These are phyloP conservation scores for Coptodon rendalli DNA, from an alignment of 2,113 vertebrate genomes.

Conservation along the genomic window DNA sequence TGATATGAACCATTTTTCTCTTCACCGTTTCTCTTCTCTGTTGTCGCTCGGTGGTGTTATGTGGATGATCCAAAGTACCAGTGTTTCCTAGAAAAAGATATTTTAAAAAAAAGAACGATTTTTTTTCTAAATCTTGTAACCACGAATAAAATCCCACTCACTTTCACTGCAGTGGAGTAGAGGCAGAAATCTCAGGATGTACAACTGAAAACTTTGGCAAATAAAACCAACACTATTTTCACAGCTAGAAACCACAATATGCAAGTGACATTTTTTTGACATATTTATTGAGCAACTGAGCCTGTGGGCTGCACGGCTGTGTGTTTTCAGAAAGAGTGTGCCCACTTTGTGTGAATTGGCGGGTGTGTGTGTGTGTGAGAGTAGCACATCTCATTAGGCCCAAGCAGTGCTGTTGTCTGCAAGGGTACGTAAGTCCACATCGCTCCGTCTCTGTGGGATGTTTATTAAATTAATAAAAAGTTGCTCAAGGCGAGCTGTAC, in stretches of 20 bases:
- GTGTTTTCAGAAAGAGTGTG: conserved; percentile 9
- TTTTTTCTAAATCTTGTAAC: neutral
- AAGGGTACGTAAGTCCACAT: conserved; percentile 24
- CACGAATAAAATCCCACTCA: neutral
- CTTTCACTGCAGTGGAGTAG: neutral
- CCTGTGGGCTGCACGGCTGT: neutral
- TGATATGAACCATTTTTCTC: neutral
- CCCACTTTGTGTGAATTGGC: conserved; percentile 3
- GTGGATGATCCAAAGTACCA: neutral
- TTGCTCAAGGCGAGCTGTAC: conserved; percentile 68
- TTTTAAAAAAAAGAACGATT: neutral
- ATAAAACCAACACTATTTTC: neutral
- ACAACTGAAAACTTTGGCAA: neutral
- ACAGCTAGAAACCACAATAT: neutral
- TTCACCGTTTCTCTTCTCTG: neutral
- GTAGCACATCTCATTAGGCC: conserved; percentile 61
- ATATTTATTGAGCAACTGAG: conserved; percentile 3
- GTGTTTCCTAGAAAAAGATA: neutral
- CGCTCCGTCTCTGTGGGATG: conserved; percentile 65
- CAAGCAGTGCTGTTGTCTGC: conserved; percentile 25
- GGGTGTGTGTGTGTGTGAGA: neutral
- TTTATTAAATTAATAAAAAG: conserved; percentile 80
- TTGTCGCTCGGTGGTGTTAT: neutral
- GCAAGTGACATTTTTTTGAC: neutral
- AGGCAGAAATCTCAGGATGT: neutral